Evolutionary conservation across 2,888 invertebrate genomes (phyloP).

Genomic region (Pardosa pseudoannulata): DNA sequence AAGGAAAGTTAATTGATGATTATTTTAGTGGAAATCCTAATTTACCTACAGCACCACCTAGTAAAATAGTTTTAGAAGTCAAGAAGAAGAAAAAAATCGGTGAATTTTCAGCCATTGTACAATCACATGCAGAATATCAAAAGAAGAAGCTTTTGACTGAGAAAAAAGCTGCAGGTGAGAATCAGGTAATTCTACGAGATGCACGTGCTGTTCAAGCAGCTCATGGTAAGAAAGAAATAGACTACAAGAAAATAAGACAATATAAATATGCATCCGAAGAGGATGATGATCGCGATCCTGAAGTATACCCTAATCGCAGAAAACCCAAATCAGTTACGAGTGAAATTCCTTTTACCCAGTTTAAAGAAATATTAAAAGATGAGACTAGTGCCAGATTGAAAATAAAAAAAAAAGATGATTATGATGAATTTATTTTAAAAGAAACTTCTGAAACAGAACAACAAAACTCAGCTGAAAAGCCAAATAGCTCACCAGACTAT

Average conservation of each 20-base stretch:
- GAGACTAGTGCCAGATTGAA: not conserved
- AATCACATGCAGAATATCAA: constrained; percentile 42
- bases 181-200: not conserved
- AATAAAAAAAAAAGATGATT: constrained; percentile 7
- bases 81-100: constrained; percentile 23
- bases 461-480: not conserved
- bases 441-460: not conserved
- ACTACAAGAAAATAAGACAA: not conserved
- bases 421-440: constrained; percentile 27
- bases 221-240: too few species aligned
- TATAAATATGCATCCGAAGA: constrained; percentile 4
- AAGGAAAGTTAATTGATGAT: constrained; percentile 53
- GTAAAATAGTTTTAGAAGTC: not conserved
- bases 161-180: not conserved
- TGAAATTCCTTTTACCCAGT: constrained; percentile 39
- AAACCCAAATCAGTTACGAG: not conserved
- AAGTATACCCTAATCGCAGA: not conserved
- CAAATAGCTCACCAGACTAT: constrained; percentile 4
- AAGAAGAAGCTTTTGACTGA: constrained; percentile 10
- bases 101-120: constrained; percentile 44
- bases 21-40: constrained; percentile 50
- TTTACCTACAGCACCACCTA: constrained; percentile 18
- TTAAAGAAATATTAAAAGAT: constrained; percentile 40
- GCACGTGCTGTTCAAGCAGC: not conserved
- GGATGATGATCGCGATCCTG: not conserved